A percentile compares a stretch with the other conserved stretches of the same genome.
These are phyloP conservation scores for Lepidocolaptes lacrymiger DNA, from an alignment of 2,797 vertebrate genomes.

Conservation along the genomic window DNA sequence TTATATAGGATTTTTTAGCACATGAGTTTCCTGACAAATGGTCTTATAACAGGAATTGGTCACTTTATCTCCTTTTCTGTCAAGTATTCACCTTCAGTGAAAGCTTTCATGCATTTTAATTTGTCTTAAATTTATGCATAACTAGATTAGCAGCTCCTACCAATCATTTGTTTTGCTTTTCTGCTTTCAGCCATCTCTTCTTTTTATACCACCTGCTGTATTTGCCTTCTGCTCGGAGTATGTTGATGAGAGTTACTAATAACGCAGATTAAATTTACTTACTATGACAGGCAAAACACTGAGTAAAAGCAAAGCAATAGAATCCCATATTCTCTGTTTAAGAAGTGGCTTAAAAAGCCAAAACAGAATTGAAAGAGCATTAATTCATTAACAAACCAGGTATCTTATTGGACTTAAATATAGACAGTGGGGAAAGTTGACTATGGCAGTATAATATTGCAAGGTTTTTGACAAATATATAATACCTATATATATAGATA, in stretches of 20 bases:
- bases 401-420: neutral
- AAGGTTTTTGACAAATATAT: neutral
- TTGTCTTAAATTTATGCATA: constrained; percentile 76
- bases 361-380: constrained; percentile 15
- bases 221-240: constrained; percentile 76
- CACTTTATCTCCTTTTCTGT: constrained; percentile 71
- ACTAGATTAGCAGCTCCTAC: constrained; percentile 69
- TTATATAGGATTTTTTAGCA: constrained; percentile 7
- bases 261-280: constrained; percentile 77
- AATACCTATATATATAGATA: no score
- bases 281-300: constrained; percentile 72
- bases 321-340: constrained; percentile 47
- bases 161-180: constrained; percentile 74
- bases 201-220: constrained; percentile 76
- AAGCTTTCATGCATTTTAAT: constrained; percentile 66
- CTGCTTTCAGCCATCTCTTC: constrained; percentile 63
- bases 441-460: neutral
- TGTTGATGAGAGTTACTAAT: constrained; percentile 78
- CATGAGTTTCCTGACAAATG: constrained; percentile 56
- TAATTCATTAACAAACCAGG: constrained; percentile 43
- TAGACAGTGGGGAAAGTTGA: neutral
- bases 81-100: constrained; percentile 66
- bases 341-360: constrained; percentile 26
- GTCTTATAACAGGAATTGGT: constrained; percentile 54
- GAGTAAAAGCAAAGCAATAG: constrained; percentile 65